Evolutionary conservation across 1,140 invertebrate species (phyloP).

Genomic region (Hylaeus volcanicus): DNA sequence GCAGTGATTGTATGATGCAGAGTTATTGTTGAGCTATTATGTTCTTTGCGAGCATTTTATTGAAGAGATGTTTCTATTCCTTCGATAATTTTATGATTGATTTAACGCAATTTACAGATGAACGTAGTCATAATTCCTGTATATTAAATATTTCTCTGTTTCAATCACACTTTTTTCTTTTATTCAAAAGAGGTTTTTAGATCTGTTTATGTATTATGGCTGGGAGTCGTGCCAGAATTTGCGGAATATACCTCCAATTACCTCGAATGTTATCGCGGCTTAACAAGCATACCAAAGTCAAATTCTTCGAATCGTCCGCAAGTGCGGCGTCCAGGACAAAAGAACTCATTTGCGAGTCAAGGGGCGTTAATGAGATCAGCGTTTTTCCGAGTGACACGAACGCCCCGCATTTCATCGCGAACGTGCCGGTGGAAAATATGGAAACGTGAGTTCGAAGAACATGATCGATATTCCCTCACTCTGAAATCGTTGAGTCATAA

Average conservation of each 20-base stretch:
- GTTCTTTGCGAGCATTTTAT: too few relatives aligned
- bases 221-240: not conserved
- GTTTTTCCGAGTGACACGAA: not conserved
- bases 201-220: not conserved
- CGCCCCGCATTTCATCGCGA: not conserved
- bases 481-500: too few relatives aligned
- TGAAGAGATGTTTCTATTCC: too few relatives aligned
- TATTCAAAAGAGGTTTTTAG: too few relatives aligned
- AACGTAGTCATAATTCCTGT: too few relatives aligned
- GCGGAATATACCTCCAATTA: not conserved
- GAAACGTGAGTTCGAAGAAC: not conserved
- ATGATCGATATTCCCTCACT: not conserved
- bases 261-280: not conserved
- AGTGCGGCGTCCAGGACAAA: not conserved
- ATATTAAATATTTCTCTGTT: too few relatives aligned
- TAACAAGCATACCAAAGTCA: not conserved
- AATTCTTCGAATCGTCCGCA: not conserved
- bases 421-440: not conserved
- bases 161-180: too few relatives aligned
- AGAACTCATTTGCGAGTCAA: conserved; percentile 26
- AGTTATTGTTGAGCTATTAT: too few relatives aligned
- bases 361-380: conserved; percentile 23
- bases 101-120: too few relatives aligned
- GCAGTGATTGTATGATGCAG: too few relatives aligned
- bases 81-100: too few relatives aligned